phyloP scores from a whole-genome alignment of 1,140 invertebrate species.

The Eciton burchellii region DNA sequence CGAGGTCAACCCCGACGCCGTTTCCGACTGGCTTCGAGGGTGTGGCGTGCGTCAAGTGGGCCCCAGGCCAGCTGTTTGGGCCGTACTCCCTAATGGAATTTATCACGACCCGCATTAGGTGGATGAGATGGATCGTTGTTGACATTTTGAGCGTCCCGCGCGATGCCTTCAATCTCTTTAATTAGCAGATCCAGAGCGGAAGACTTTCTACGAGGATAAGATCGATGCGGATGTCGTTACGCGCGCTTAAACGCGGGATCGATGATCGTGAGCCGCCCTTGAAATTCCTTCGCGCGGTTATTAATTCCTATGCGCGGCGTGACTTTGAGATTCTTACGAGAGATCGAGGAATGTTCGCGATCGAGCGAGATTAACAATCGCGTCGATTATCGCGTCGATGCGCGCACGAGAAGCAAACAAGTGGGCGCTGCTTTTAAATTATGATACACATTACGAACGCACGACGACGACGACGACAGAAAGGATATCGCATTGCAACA shows the following conservation, averaged over 20 bases:
- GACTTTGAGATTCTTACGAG: conserved; percentile 1
- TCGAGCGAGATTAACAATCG: conserved; percentile 38
- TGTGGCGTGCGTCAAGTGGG: conserved; percentile 48
- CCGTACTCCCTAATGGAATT: conserved; percentile 23
- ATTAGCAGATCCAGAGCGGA: conserved; percentile 31
- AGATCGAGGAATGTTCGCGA: neutral
- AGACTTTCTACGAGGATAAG: conserved; percentile 19
- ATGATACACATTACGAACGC: conserved; percentile 37
- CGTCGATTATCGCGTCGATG: conserved; percentile 18
- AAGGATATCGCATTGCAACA: conserved; percentile 34
- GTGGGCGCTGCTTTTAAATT: conserved; percentile 45
- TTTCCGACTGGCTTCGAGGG: conserved; percentile 41
- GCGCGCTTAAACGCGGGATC: neutral
- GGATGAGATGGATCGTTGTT: conserved; percentile 47
- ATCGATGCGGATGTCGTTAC: conserved; percentile 14
- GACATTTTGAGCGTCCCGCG: conserved; percentile 35
- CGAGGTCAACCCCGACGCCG: conserved; percentile 34
- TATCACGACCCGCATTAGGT: conserved; percentile 15
- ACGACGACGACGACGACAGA: conserved; percentile 3
- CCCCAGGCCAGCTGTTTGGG: neutral
- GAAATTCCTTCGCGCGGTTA: conserved; percentile 4
- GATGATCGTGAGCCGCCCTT: neutral
- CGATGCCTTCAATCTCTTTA: conserved; percentile 43
- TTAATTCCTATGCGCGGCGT: neutral
- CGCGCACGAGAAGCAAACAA: conserved; percentile 47